Evolutionary conservation across 2,113 vertebrate species (phyloP).

Genomic region (Myanophis thanlyinensis): DNA sequence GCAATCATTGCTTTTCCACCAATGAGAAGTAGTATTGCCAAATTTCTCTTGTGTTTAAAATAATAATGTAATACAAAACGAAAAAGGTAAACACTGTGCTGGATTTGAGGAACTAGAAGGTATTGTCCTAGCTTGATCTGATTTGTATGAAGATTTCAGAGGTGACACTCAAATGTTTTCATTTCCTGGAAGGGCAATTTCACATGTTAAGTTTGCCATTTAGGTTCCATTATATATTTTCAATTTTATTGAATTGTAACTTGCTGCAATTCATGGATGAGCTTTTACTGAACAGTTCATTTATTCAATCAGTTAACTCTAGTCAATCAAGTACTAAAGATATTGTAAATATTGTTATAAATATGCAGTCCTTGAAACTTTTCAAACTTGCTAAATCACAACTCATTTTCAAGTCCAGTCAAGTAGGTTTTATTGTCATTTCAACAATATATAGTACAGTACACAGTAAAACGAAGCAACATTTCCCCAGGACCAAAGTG

Average conservation of each 20-base stretch:
- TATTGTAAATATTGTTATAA: background rate
- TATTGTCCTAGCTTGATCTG: background rate
- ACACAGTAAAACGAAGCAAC: too few relatives aligned
- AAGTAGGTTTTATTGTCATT: too few relatives aligned
- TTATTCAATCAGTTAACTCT: background rate
- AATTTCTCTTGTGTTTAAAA: background rate
- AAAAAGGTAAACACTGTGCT: background rate
- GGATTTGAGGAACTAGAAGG: background rate
- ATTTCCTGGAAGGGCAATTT: background rate
- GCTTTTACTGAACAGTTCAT: background rate
- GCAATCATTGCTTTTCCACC: slow-evolving; percentile 16
- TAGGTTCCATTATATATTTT: background rate
- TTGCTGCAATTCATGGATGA: background rate
- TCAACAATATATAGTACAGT: too few relatives aligned
- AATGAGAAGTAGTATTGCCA: slow-evolving; percentile 20
- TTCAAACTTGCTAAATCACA: background rate
- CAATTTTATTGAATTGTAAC: background rate
- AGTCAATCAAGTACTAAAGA: too few relatives aligned
- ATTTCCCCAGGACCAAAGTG: too few relatives aligned
- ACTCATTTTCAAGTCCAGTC: too few relatives aligned
- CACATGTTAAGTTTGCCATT: background rate
- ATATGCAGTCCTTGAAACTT: background rate
- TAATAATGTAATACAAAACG: background rate
- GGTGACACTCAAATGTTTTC: background rate
- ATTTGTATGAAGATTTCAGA: background rate